Evolutionary conservation across 2,113 vertebrate species (phyloP).

Genomic region (Picathartes gymnocephalus): DNA sequence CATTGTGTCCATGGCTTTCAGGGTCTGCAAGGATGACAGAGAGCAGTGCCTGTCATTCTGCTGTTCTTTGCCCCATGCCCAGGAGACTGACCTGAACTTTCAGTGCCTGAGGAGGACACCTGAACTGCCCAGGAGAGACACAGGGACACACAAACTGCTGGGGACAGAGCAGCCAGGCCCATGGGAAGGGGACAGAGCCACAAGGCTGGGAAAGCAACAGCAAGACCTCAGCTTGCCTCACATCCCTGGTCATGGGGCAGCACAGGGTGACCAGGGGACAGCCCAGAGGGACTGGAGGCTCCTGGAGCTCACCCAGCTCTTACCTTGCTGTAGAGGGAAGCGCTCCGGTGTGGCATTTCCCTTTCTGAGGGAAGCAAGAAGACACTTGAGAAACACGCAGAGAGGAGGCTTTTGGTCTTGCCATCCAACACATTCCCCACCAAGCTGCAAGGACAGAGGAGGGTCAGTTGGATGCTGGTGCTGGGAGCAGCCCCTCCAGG

Average conservation of each 20-base stretch:
- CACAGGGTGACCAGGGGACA: neutral
- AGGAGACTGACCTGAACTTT: neutral
- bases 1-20: neutral
- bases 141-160: neutral
- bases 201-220: neutral
- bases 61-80: neutral
- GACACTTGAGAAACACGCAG: neutral
- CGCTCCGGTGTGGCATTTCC: neutral
- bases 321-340: neutral
- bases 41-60: neutral
- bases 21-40: neutral
- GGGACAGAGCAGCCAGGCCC: neutral
- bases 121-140: neutral
- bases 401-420: neutral
- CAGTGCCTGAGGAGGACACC: neutral
- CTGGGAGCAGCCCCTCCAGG: neutral
- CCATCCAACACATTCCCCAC: neutral
- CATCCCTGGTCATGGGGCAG: neutral
- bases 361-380: neutral
- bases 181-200: neutral
- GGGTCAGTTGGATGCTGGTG: neutral
- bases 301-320: neutral
- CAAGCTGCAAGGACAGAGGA: neutral
- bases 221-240: neutral
- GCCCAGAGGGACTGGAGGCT: neutral